Percentiles rank a stretch among this genome's conserved stretches.
phyloP scores from a whole-genome alignment of 92 coral and sea anemone species.

The Phenganax subtilis region DNA sequence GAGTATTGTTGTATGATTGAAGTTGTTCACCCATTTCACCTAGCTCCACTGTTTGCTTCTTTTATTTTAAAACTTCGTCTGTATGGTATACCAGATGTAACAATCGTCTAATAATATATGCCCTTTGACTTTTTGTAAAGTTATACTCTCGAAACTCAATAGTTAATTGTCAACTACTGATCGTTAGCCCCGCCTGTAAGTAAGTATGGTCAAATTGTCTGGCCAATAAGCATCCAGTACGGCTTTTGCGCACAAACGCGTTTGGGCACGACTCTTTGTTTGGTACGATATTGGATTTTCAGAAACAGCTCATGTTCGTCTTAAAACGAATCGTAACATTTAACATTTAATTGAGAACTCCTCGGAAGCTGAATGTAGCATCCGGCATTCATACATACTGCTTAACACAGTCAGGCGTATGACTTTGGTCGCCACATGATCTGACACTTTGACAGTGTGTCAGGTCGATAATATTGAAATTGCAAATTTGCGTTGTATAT shows the following conservation, averaged over 20 bases:
- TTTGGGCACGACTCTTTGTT: slow-evolving; percentile 8
- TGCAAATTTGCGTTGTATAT: slow-evolving; percentile 4
- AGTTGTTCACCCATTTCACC: neutral
- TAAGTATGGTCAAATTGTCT: neutral
- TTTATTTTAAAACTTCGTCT: neutral
- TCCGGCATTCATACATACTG: neutral
- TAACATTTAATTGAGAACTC: neutral
- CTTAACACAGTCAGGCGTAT: neutral
- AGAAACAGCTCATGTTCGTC: neutral
- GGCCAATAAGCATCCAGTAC: slow-evolving; percentile 14
- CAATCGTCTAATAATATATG: slow-evolving; percentile 2
- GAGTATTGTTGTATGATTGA: neutral
- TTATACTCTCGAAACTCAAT: neutral
- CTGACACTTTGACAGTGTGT: slow-evolving; percentile 5
- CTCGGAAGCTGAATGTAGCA: neutral
- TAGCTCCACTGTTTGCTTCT: neutral
- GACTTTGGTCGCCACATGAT: neutral
- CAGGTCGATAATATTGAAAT: slow-evolving; percentile 11
- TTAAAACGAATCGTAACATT: neutral
- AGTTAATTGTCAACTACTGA: slow-evolving; percentile 11
- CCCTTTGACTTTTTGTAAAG: slow-evolving; percentile 13
- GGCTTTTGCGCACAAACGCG: slow-evolving; percentile 2
- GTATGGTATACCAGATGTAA: slow-evolving; percentile 4
- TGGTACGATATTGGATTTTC: neutral
- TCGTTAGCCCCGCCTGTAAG: neutral